Conservation (phyloP, 1,140 invertebrate genomes). For the Caenorhabditis tropicalis region DNA sequence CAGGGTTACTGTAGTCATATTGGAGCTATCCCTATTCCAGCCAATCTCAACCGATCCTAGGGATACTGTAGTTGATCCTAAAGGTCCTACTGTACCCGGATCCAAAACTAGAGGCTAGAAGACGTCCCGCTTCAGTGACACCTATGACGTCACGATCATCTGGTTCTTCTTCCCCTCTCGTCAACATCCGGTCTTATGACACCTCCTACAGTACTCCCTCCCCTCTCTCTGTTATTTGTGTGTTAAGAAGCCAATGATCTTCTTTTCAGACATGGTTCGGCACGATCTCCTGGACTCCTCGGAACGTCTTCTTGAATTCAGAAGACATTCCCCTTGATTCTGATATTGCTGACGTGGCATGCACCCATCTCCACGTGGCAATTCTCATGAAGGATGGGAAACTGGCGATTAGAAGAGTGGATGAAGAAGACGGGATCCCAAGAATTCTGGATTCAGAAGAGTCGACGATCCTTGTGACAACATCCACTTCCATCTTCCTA, state of each 20-base stretch:
- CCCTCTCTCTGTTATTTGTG: too few species aligned
- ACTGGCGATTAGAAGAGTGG: neutral
- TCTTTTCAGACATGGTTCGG: neutral
- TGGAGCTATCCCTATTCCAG: too few species aligned
- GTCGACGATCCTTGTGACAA: neutral
- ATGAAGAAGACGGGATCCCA: neutral
- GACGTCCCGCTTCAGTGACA: too few species aligned
- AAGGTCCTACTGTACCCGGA: too few species aligned
- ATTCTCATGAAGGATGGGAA: neutral
- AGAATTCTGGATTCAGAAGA: neutral
- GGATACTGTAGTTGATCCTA: too few species aligned
- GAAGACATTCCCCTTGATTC: neutral
- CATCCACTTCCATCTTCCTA: neutral
- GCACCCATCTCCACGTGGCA: slow-evolving; percentile 21
- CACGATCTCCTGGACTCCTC: neutral
- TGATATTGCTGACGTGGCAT: neutral
- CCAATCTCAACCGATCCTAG: too few species aligned
- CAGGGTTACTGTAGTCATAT: too few species aligned
- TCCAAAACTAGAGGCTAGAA: too few species aligned
- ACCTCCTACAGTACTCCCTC: too few species aligned
- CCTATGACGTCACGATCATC: neutral
- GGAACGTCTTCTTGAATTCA: too few species aligned
- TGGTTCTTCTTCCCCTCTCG: neutral
- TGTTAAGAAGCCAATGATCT: too few species aligned
- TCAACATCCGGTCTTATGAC: neutral